These are phyloP conservation scores for Apodemus agrarius DNA, from an alignment of 2,797 vertebrate genomes.

Conservation along the genomic window DNA sequence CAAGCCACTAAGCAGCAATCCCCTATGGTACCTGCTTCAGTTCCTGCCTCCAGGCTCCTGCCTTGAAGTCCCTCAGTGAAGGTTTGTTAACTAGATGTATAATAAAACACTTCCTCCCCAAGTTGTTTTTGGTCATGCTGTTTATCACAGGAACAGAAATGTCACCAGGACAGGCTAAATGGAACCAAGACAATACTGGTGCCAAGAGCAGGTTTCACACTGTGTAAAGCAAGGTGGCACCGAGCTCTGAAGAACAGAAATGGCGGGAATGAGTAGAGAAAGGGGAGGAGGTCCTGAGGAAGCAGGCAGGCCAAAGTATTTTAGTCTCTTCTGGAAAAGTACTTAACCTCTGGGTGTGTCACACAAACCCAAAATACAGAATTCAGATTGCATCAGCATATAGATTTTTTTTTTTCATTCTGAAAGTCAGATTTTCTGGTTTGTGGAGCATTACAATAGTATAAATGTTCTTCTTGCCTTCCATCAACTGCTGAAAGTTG, in stretches of 20 bases:
- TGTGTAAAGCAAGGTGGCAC: not conserved
- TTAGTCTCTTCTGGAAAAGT: not conserved
- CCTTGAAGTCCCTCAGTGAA: not conserved
- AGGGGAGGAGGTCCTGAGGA: not conserved
- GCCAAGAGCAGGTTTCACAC: not conserved
- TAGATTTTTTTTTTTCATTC: conserved; percentile 41
- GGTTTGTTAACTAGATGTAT: not conserved
- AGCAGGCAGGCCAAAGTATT: not conserved
- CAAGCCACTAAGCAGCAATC: not conserved
- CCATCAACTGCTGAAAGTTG: conserved; percentile 19
- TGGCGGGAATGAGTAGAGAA: not conserved
- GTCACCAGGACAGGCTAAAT: not conserved
- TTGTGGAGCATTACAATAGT: not conserved
- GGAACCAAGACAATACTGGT: not conserved
- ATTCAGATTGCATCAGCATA: not conserved
- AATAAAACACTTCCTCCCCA: not conserved
- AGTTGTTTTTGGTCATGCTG: not conserved
- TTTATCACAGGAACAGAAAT: not conserved
- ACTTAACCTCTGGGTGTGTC: not conserved
- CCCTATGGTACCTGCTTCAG: not conserved
- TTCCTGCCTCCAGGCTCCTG: not conserved
- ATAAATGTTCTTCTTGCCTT: conserved; percentile 11
- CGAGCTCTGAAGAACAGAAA: not conserved
- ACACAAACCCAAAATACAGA: not conserved
- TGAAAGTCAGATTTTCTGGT: conserved; percentile 5